Percentiles rank a stretch among this genome's conserved stretches.
Conservation (phyloP, 2,113 vertebrate genomes). For the Cololabis saira region DNA sequence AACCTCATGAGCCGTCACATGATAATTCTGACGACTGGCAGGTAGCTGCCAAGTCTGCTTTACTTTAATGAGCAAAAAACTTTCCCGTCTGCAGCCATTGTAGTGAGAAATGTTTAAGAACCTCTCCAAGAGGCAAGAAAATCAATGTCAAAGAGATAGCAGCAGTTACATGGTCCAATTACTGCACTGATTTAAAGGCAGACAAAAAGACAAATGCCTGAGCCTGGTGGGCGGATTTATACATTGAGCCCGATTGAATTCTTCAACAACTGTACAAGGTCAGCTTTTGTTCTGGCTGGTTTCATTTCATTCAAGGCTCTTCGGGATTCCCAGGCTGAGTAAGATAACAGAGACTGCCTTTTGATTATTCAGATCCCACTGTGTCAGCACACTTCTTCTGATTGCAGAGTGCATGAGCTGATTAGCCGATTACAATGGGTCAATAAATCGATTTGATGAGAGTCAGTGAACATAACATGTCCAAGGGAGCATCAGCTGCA, state of each 20-base stretch:
- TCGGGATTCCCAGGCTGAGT: slow-evolving; percentile 20
- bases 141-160: slow-evolving; percentile 8
- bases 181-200: slow-evolving; percentile 32
- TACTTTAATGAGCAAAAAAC: slow-evolving; percentile 42
- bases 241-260: slow-evolving; percentile 48
- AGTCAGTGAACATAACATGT: slow-evolving; percentile 23
- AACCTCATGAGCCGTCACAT: slow-evolving; percentile 40
- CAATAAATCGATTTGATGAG: slow-evolving; percentile 41
- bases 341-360: slow-evolving; percentile 40
- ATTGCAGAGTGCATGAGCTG: slow-evolving; percentile 31
- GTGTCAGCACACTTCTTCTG: slow-evolving; percentile 52
- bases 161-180: slow-evolving; percentile 20
- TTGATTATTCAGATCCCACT: slow-evolving; percentile 36
- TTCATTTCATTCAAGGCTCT: slow-evolving; percentile 45
- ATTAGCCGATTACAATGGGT: slow-evolving; percentile 49
- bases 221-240: slow-evolving; percentile 39
- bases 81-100: slow-evolving; percentile 19
- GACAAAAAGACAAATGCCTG: slow-evolving; percentile 10
- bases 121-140: neutral
- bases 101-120: slow-evolving; percentile 15
- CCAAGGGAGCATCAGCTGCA: neutral
- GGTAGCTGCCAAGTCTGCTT: slow-evolving; percentile 26
- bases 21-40: slow-evolving; percentile 17
- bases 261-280: slow-evolving; percentile 41
- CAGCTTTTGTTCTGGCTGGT: slow-evolving; percentile 54